Conservation (phyloP, 1,140 invertebrate genomes). For the Fopius arisanus region DNA sequence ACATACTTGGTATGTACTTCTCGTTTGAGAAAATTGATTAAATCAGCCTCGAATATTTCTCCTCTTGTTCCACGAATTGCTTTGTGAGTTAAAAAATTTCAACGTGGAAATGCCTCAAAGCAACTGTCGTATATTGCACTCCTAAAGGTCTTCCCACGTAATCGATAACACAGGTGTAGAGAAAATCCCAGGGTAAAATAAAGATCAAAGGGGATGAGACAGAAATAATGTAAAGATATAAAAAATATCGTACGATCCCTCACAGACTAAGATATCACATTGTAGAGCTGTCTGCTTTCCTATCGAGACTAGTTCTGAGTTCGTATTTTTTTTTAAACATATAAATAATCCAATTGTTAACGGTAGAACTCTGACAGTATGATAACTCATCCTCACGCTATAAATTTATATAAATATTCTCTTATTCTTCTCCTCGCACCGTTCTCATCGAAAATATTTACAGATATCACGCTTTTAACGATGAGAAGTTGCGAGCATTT, state of each 20-base stretch:
- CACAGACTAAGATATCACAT: slow-evolving; percentile 54
- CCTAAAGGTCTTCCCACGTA: background rate
- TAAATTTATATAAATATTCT: slow-evolving; percentile 1
- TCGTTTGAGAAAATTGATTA: background rate
- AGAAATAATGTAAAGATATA: slow-evolving; percentile 34
- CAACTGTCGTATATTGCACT: background rate
- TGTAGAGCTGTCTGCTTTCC: slow-evolving; percentile 49
- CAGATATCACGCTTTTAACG: slow-evolving; percentile 29
- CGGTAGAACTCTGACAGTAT: background rate
- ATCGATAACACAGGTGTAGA: background rate
- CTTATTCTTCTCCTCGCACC: background rate
- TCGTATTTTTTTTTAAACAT: background rate
- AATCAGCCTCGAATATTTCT: background rate
- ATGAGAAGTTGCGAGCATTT: slow-evolving; percentile 17
- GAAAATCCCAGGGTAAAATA: background rate
- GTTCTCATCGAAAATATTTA: slow-evolving; percentile 20
- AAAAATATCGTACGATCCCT: slow-evolving; percentile 26
- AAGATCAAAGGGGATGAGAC: background rate
- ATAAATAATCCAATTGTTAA: background rate
- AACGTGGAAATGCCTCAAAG: background rate
- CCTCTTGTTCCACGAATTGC: background rate
- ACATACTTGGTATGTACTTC: background rate
- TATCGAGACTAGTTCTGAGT: slow-evolving; percentile 50
- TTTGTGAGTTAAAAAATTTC: background rate
- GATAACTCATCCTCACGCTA: background rate